Base-by-base conservation (phyloP, 2,888 invertebrate genomes). In the Lepidonotus clava region DNA sequence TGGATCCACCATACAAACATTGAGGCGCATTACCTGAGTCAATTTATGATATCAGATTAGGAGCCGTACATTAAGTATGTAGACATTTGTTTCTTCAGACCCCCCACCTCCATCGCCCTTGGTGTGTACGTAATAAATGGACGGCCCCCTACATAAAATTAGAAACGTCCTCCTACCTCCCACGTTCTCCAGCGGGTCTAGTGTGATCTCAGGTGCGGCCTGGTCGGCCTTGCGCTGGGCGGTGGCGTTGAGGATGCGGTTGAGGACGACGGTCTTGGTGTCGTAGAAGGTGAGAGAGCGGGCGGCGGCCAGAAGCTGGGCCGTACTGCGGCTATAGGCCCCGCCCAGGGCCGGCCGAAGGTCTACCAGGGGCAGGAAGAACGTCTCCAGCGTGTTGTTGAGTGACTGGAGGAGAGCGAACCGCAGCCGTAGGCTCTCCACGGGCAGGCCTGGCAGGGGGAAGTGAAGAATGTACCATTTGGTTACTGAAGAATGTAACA, bases 131-230 rank as follows among this genome's bases (percentile, higher is more conserved):
- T n/a, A n/a, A n/a, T n/a, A n/a, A n/a, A n/a, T n/a, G n/a, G n/a
- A n/a, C n/a, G n/a, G n/a, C n/a, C n/a, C n/a, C n/a, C n/a, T n/a
- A n/a, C n/a, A n/a, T n/a, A n/a, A n/a, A n/a, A n/a, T n/a, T n/a
- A n/a, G n/a, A n/a, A n/a, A n/a, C n/a, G n/a, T 51, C 21, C 51
- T 38, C 90, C 85, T 88, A 93, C 93, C 92, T 88, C 92, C 93
- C 80, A 94, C 92, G 86, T 88, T 91, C 86, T 93, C 93, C 24
- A 94, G 90, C 2, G 94, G 94, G 88, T 94, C 94, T 11, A 94
- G 89, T 0, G 91, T 92, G 51, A 94, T 92, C 87, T 94, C 94
- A 2, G 94, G 94, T 0, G 93, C 93, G 14, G 94, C 92, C 87
- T 93, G 93, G 87, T 94, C 94, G 21, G 92, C 91, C 89, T 93